These are phyloP conservation scores for Camptogramma bilineatum DNA, from an alignment of 2,888 invertebrate genomes.

Conservation along the genomic window DNA sequence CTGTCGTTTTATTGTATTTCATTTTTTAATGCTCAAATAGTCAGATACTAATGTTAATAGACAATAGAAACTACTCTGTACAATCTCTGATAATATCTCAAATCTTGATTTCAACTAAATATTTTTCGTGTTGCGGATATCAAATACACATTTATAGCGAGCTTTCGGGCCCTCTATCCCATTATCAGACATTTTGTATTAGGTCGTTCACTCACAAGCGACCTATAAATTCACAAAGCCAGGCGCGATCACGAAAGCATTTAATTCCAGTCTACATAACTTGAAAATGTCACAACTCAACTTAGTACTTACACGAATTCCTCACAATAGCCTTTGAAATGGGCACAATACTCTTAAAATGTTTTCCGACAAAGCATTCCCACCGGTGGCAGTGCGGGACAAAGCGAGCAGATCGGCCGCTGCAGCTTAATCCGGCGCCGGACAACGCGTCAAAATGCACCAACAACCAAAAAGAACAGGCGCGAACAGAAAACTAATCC, in stretches of 20 bases:
- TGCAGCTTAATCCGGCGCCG: slow-evolving; percentile 50
- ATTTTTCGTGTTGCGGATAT: no score
- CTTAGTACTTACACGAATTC: slow-evolving; percentile 40
- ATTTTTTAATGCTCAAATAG: background rate
- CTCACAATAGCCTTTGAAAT: slow-evolving; percentile 37
- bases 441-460: slow-evolving; percentile 44
- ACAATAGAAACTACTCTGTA: no score
- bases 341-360: slow-evolving; percentile 52
- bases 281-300: slow-evolving; percentile 16
- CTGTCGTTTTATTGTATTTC: background rate
- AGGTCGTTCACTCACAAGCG: background rate
- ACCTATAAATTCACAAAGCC: slow-evolving; percentile 5
- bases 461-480: slow-evolving; percentile 28
- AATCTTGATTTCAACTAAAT: no score
- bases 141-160: no score
- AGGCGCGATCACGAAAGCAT: slow-evolving; percentile 11
- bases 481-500: slow-evolving; percentile 39
- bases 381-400: slow-evolving; percentile 46
- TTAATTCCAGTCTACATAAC: slow-evolving; percentile 20
- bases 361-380: slow-evolving; percentile 52
- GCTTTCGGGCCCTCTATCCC: background rate
- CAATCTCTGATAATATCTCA: no score
- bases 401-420: slow-evolving; percentile 50
- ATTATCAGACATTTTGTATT: background rate
- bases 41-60: background rate